Evolutionary conservation across 2,797 vertebrate genomes (phyloP).

Genomic region (Myioborus melanocephalus): DNA sequence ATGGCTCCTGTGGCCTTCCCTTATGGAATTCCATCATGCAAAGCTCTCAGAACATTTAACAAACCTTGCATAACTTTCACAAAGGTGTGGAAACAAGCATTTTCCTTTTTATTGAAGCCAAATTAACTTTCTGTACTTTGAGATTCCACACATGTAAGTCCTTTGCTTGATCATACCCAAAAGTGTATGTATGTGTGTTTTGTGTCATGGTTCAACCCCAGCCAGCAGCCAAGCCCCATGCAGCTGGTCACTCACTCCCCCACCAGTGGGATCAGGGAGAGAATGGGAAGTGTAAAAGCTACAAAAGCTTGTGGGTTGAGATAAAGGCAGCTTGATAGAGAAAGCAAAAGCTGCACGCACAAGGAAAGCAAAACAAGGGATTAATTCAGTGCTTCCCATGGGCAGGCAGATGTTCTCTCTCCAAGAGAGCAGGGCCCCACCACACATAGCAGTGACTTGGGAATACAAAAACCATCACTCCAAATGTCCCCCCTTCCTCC

Average conservation of each 20-base stretch:
- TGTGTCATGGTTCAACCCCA: background rate
- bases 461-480: background rate
- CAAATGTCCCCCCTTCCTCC: fast-evolving
- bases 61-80: background rate
- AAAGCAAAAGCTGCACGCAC: background rate
- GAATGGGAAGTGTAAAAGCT: background rate
- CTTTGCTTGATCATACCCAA: background rate
- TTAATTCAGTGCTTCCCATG: background rate
- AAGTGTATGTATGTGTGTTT: background rate
- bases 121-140: background rate
- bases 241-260: fast-evolving
- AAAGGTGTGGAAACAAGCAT: background rate
- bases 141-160: background rate
- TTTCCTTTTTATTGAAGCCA: background rate
- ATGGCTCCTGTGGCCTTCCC: background rate
- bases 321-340: background rate
- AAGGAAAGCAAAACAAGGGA: background rate
- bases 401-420: background rate
- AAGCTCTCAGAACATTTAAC: background rate
- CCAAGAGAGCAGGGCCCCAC: background rate
- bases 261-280: fast-evolving
- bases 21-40: fast-evolving
- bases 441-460: fast-evolving
- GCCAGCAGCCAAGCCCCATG: background rate
- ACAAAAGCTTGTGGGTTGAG: background rate